Base-by-base conservation (phyloP, 2,888 invertebrate genomes). In the Cinara cedri region DNA sequence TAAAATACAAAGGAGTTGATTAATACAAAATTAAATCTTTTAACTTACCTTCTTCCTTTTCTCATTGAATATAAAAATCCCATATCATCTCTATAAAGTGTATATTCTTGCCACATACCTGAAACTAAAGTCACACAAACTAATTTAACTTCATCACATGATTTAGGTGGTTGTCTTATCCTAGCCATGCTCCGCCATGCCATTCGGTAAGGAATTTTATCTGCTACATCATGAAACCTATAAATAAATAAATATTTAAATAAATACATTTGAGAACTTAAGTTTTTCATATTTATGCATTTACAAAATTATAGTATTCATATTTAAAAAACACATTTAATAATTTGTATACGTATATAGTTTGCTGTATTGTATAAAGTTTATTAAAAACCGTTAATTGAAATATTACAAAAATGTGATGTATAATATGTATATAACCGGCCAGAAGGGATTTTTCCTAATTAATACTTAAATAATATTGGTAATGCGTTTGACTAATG, bases 181-280 rank as follows among this genome's bases (percentile, higher is more conserved):
- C 68, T 78, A 4, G 76, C 76, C 76, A 78, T 78, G 49, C 76
- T 78, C 3, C 76, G 68, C 76, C 76, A 78, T 26, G 76, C 76
- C 76, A 78, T 70, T 57, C 76, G 49, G 68, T 78, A 78, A n/a
- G 76, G 76, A 42, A 78, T 78, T 70, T 60, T 78, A 46, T 78
- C 76, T 16, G 76, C 76, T 1, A 70, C 76, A 49, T 78, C 76
- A 34, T 51, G 49, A 68, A 78, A 78, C 42, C 76, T 78, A 49
- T n/a, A 11, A 57, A n/a, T 34, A 24, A 62, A 34, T 19, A n/a
- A 63, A 63, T 46, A 24, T 46, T 2, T 4, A 65, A 21, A 46
- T 14, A 14, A 60, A 19, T 21, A 10, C 19, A 55, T 55, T 21
- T 21, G 1, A 21, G 55, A 1, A 55, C 21, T 0, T 11, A 21